Percentiles rank a stretch among this genome's conserved stretches.
These are phyloP conservation scores for Microplitis manilae DNA, from an alignment of 2,888 invertebrate species.

Conservation along the genomic window DNA sequence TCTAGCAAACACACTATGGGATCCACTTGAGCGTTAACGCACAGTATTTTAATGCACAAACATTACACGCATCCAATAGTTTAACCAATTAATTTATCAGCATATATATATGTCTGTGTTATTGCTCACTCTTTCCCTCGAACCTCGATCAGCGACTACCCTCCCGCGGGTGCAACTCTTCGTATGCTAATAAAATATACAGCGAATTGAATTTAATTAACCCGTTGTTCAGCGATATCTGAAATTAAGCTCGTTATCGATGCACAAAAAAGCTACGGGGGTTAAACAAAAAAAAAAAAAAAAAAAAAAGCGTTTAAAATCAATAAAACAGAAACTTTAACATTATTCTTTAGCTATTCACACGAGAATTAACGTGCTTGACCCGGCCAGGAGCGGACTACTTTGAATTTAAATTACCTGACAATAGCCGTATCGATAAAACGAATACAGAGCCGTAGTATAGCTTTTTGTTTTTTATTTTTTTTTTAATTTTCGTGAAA, in stretches of 20 bases:
- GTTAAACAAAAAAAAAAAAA: not conserved
- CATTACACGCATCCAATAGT: not conserved
- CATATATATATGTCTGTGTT: not conserved
- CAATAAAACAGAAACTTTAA: constrained; percentile 10
- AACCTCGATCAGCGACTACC: not conserved
- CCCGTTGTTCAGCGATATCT: constrained; percentile 7
- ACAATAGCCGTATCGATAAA: constrained; percentile 3
- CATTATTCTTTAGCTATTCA: constrained; percentile 17
- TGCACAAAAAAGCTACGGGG: not conserved
- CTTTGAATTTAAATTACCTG: not conserved
- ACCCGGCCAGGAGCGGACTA: not conserved
- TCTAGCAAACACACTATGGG: constrained; percentile 52
- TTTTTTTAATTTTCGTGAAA: not conserved
- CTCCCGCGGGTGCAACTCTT: not conserved
- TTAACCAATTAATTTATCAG: constrained; percentile 18
- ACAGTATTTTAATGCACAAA: constrained; percentile 16
- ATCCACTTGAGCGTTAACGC: constrained; percentile 36
- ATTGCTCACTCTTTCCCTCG: not conserved
- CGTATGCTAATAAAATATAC: constrained; percentile 7
- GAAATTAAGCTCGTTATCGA: constrained; percentile 22
- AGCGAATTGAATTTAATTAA: constrained; percentile 21
- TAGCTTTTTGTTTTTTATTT: not conserved
- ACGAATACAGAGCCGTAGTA: not conserved
- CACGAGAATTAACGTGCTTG: constrained; percentile 20
- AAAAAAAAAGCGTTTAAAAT: not conserved